A percentile compares a stretch with the other conserved stretches of the same genome.
Evolutionary conservation across 2,888 invertebrate species (phyloP).

Genomic region (Sphaerophoria rueppellii): DNA sequence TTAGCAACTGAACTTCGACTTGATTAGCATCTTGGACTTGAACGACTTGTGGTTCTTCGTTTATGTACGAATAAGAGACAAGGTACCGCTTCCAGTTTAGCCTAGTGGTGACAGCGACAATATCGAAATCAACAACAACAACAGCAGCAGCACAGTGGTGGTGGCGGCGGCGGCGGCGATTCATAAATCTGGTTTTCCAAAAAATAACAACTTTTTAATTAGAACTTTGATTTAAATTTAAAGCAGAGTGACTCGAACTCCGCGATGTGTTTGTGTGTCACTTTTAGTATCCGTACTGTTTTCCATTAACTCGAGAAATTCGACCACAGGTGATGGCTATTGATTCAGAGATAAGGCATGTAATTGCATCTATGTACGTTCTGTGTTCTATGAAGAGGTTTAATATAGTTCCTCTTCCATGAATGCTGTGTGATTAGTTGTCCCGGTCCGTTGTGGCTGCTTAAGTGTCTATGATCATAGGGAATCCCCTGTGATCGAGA

Average conservation of each 20-base stretch:
- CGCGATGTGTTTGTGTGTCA: conserved; percentile 22
- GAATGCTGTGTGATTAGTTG: too few relatives aligned
- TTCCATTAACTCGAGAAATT: background rate
- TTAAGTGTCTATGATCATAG: background rate
- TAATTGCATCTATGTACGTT: conserved; percentile 5
- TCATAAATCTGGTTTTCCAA: conserved; percentile 64
- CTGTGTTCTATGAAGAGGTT: too few relatives aligned
- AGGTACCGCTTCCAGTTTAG: conserved; percentile 51
- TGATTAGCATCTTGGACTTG: conserved; percentile 70
- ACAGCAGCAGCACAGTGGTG: background rate
- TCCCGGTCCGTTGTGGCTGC: too few relatives aligned
- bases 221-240: conserved; percentile 10
- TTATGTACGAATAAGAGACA: conserved; percentile 27
- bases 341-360: background rate
- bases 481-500: conserved; percentile 1
- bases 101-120: background rate
- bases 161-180: conserved; percentile 7
- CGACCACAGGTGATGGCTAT: conserved; percentile 4
- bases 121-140: background rate
- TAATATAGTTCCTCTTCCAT: too few relatives aligned
- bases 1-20: conserved; percentile 67
- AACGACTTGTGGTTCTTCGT: conserved; percentile 54
- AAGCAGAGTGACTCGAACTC: background rate
- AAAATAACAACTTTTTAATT: conserved; percentile 54
- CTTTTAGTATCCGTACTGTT: conserved; percentile 21